Conservation (phyloP, 2,888 invertebrate species). For the Anaspis maculata region DNA sequence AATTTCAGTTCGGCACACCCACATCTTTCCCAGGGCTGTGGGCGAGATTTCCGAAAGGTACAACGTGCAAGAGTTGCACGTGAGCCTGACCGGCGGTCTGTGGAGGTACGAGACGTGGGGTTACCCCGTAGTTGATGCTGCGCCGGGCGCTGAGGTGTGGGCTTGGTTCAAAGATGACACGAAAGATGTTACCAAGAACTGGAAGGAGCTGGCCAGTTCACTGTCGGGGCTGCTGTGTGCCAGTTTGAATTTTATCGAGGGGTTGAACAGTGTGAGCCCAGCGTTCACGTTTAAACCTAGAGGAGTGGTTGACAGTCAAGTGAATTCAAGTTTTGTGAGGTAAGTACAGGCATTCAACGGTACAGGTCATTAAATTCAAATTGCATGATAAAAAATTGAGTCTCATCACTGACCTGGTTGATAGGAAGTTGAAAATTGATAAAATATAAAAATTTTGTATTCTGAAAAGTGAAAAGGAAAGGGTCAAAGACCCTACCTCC, state of each 20-base stretch:
- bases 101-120: slow-evolving; percentile 96
- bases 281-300: slow-evolving; percentile 70
- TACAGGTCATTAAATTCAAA: too few relatives aligned
- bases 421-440: too few relatives aligned
- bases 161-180: slow-evolving; percentile 78
- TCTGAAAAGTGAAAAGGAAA: too few relatives aligned
- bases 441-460: too few relatives aligned
- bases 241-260: slow-evolving; percentile 88
- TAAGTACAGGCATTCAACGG: too few relatives aligned
- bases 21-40: slow-evolving; percentile 79
- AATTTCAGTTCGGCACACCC: slow-evolving; percentile 68
- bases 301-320: not conserved
- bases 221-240: slow-evolving; percentile 94
- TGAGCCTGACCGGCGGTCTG: slow-evolving; percentile 86
- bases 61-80: slow-evolving; percentile 80
- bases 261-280: slow-evolving; percentile 75
- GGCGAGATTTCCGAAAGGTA: slow-evolving; percentile 81
- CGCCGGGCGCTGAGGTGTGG: slow-evolving; percentile 90
- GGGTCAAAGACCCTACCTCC: too few relatives aligned
- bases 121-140: slow-evolving; percentile 80
- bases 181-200: slow-evolving; percentile 66
- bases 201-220: slow-evolving; percentile 83
- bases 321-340: slow-evolving; percentile 41
- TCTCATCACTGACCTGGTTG: too few relatives aligned
- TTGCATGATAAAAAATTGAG: too few relatives aligned